phyloP scores from a whole-genome alignment of 2,888 invertebrate genomes.

The Meganola albula region DNA sequence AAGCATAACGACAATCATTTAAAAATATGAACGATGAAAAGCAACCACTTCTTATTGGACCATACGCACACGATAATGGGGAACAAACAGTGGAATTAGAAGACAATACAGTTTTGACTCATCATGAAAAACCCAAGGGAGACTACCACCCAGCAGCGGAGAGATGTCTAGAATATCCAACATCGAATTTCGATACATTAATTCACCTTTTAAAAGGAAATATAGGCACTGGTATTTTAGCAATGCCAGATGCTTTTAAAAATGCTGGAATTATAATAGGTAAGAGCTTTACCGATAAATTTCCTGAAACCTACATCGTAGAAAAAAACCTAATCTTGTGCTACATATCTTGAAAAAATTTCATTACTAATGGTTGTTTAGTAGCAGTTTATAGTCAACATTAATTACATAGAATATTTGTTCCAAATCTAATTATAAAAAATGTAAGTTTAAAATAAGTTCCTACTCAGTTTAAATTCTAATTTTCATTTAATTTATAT shows the following conservation, averaged over 20 bases:
- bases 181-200: constrained; percentile 87
- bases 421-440: background rate
- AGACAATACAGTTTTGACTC: constrained; percentile 34
- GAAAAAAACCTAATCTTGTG: too few species aligned
- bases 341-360: too few species aligned
- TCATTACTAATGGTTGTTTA: too few species aligned
- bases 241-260: constrained; percentile 96
- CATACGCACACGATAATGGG: constrained; percentile 49
- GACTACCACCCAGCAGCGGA: constrained; percentile 80
- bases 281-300: constrained; percentile 32
- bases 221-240: constrained; percentile 95
- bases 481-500: too few species aligned
- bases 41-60: constrained; percentile 80
- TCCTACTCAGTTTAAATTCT: too few species aligned
- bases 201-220: constrained; percentile 85
- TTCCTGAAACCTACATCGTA: too few species aligned
- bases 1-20: constrained; percentile 23
- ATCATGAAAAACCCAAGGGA: constrained; percentile 47
- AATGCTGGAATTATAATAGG: constrained; percentile 93
- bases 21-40: constrained; percentile 83
- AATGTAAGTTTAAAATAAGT: too few species aligned
- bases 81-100: constrained; percentile 57
- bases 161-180: constrained; percentile 85
- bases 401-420: too few species aligned
- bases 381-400: too few species aligned